Evolutionary conservation across 2,113 vertebrate species (phyloP).

Genomic region (Herpetotheres cachinnans): DNA sequence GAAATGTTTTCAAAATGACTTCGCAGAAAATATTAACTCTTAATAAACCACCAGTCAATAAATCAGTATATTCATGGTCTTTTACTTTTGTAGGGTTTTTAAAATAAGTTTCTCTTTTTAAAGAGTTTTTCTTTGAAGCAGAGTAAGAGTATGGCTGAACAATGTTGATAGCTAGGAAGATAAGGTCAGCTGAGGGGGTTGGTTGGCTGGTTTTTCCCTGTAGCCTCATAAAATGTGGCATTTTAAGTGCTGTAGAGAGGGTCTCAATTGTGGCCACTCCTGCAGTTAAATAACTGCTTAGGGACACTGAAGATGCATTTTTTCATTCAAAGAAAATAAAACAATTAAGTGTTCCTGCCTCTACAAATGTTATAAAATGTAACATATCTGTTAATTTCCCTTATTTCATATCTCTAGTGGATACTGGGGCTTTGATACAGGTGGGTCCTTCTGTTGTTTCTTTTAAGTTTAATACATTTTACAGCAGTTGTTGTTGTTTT

Average conservation of each 20-base stretch:
- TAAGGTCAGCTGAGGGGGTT: neutral
- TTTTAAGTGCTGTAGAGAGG: constrained; percentile 25
- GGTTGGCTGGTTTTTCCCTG: neutral
- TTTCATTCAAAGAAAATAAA: neutral
- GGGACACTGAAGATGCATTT: neutral
- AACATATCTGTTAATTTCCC: neutral
- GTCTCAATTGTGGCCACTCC: neutral
- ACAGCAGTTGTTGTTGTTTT: neutral
- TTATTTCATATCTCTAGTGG: neutral
- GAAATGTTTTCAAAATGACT: neutral
- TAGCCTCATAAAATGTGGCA: constrained; percentile 30
- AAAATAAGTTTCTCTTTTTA: neutral
- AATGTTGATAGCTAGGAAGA: neutral
- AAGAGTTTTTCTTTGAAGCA: neutral
- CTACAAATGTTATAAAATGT: neutral
- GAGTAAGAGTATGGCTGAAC: neutral
- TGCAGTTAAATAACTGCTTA: neutral
- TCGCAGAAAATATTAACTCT: neutral
- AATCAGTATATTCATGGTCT: neutral
- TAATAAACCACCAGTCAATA: neutral
- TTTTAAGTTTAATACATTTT: neutral
- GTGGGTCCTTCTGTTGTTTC: neutral
- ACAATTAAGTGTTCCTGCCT: neutral
- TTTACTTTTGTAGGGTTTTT: neutral
- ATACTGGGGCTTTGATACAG: neutral